phyloP scores from a whole-genome alignment of 2,113 vertebrate species.

The Urocolius indicus region DNA sequence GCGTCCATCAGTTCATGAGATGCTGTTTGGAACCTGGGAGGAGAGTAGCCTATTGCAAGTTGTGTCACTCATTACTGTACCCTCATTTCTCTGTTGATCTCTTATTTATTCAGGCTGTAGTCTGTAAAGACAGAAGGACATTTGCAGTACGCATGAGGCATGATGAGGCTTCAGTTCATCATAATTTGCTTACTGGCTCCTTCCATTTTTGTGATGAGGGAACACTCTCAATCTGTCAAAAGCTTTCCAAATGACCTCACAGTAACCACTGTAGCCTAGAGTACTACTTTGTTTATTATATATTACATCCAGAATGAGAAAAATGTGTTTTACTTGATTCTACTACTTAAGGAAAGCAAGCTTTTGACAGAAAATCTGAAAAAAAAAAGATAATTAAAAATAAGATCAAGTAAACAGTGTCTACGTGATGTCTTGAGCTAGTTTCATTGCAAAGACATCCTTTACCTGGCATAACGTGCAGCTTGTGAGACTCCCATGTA shows the following conservation, averaged over 20 bases:
- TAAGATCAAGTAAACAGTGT: background rate
- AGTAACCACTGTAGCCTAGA: background rate
- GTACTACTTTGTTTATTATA: background rate
- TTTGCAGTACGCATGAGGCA: background rate
- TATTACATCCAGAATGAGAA: background rate
- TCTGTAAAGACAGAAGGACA: background rate
- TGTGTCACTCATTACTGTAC: background rate
- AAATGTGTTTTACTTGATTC: background rate
- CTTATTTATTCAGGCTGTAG: background rate
- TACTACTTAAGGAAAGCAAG: background rate
- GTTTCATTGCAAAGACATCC: background rate
- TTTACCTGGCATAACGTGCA: background rate
- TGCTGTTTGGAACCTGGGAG: background rate
- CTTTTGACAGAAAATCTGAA: conserved; percentile 13
- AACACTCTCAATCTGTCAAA: background rate
- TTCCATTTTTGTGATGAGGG: background rate
- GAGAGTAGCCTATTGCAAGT: background rate
- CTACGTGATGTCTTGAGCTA: background rate
- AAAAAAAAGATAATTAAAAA: conserved; percentile 33
- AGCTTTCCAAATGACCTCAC: background rate
- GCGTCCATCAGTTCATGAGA: background rate
- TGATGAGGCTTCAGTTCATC: background rate
- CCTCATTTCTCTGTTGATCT: background rate
- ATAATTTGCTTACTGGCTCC: background rate
- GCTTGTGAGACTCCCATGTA: background rate